phyloP scores from a whole-genome alignment of 2,888 invertebrate species.

The Miltochrista miniata region DNA sequence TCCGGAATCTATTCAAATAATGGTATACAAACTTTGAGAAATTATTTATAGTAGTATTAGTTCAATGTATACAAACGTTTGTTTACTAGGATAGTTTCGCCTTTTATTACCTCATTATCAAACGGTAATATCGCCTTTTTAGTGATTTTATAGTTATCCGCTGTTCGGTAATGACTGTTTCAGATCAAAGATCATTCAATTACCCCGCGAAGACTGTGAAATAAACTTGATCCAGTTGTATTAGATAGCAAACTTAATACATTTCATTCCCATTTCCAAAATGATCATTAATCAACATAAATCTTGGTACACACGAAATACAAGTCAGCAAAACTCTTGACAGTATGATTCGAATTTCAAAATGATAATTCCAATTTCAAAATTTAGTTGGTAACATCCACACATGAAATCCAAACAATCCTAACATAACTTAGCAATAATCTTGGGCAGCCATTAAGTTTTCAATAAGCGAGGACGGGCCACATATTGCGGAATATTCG shows the following conservation, averaged over 20 bases:
- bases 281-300: background rate
- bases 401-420: constrained; percentile 37
- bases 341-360: background rate
- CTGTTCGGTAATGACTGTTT: constrained; percentile 8
- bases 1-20: too few relatives aligned
- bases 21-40: too few relatives aligned
- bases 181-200: too few relatives aligned
- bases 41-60: too few relatives aligned
- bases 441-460: constrained; percentile 65
- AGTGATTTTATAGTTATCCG: constrained; percentile 12
- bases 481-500: constrained; percentile 69
- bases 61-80: too few relatives aligned
- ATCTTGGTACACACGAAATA: too few relatives aligned
- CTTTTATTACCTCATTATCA: too few relatives aligned
- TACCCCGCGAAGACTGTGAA: too few relatives aligned
- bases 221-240: background rate
- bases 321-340: background rate
- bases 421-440: constrained; percentile 54
- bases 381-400: constrained; percentile 19
- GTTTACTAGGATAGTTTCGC: too few relatives aligned
- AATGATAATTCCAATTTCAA: constrained; percentile 10
- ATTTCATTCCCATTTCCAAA: background rate
- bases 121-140: constrained; percentile 28
- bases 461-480: constrained; percentile 62
- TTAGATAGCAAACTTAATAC: too few relatives aligned